Percentiles rank a stretch among this genome's conserved stretches.
These are phyloP conservation scores for Eunapius fragilis DNA, from an alignment of 37 sponge, comb jelly and placozoan genomes.

Conservation along the genomic window DNA sequence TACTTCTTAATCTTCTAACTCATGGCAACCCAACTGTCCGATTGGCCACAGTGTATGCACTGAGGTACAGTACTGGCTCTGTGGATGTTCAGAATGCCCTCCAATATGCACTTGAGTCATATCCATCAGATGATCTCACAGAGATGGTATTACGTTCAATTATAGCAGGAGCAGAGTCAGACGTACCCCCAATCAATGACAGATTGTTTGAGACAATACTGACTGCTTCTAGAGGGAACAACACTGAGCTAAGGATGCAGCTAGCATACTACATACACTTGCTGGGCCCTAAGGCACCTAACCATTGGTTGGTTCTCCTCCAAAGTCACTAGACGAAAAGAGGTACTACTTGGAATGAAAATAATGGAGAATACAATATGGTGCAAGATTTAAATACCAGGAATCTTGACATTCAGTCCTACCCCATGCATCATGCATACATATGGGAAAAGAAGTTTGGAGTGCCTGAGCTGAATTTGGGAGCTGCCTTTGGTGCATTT, in stretches of 20 bases:
- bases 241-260: neutral
- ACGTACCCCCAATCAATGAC: neutral
- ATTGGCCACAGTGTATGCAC: constrained; percentile 24
- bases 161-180: neutral
- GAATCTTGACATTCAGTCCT: constrained; percentile 28
- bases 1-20: constrained; percentile 29
- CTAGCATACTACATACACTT: neutral
- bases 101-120: neutral
- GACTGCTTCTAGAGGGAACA: neutral
- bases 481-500: constrained; percentile 57
- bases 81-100: neutral
- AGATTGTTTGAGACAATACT: neutral
- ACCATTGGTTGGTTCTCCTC: neutral
- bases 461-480: constrained; percentile 23
- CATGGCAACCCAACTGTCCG: constrained; percentile 27
- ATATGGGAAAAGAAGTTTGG: constrained; percentile 66
- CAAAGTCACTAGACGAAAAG: neutral
- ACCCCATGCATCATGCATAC: constrained; percentile 62
- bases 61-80: constrained; percentile 3
- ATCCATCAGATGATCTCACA: neutral
- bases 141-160: neutral
- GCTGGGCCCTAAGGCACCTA: neutral
- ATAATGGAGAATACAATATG: constrained; percentile 23
- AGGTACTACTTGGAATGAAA: neutral
- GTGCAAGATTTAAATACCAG: constrained; percentile 32